Base-by-base conservation (phyloP, 92 coral and sea anemone species). In the Pocillopora grandis region DNA sequence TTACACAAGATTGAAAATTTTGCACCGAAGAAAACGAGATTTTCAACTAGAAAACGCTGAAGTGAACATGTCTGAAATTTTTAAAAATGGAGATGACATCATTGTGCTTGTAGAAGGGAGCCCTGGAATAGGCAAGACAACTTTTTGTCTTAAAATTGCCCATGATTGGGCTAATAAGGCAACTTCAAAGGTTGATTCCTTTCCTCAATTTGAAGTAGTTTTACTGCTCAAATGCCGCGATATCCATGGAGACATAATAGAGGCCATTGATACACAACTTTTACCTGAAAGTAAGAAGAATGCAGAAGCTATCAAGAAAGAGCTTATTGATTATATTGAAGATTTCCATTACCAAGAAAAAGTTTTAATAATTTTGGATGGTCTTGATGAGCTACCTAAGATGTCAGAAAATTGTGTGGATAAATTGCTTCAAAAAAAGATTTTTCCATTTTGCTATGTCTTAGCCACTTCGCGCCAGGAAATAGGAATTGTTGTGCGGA, bases 401-500 rank as follows among this genome's bases (percentile, higher is more conserved):
- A 8, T 5, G 5, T 19, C 58, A 3, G 58, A 16, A 71, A 17
- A 36, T 0, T 57, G 13, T 15, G 58, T 71, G 31, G 75, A 71
- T 42, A 36, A 18, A 14, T 17, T 71, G 1, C 75, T 71, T 16
- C 57, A 36, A 23, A 18, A 57, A 71, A 16, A 27, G 48, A 36
- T 71, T 71, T 71, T 71, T 3, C 75, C 57, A 17, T 71, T 35
- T 71, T 71, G 75, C 75, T 36, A 36, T 71, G 27, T 71, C 21
- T 48, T 71, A 10, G 75, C 58, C 21, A 71, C 75, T 0, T 36
- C 23, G 16, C 75, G 75, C 48, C 75, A 71, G 27, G 75, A 71
- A 19, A 37, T 58, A 71, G 75, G 75, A 37, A 71, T 71, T 36
- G 10, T 10, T 16, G 75, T 71, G 21, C 75, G 75, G 15, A 12